Percentiles rank a stretch among this genome's conserved stretches.
Evolutionary conservation across 2,797 vertebrate genomes (phyloP).

Genomic region (Natrix natrix): DNA sequence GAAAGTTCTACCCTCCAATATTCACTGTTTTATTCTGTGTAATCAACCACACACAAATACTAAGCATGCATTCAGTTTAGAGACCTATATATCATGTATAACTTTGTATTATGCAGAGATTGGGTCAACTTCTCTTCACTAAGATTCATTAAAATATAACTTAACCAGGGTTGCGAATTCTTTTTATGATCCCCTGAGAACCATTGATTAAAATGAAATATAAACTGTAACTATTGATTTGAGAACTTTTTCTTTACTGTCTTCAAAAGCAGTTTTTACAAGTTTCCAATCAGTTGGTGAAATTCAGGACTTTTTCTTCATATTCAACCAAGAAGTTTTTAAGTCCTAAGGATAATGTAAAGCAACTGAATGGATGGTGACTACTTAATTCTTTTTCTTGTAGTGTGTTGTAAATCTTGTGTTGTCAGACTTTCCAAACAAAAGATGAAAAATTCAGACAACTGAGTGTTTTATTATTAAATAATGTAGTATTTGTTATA

Average conservation of each 20-base stretch:
- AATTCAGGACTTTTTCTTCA: neutral
- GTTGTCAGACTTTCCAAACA: neutral
- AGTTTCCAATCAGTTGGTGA: conserved; percentile 21
- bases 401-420: neutral
- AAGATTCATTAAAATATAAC: neutral
- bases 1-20: neutral
- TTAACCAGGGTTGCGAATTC: neutral
- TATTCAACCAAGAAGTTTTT: neutral
- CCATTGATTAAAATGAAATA: conserved; percentile 62
- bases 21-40: neutral
- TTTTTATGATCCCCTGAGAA: conserved; percentile 40
- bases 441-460: neutral
- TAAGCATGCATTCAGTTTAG: neutral
- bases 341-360: neutral
- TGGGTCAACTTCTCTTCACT: neutral
- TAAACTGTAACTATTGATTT: conserved; percentile 72
- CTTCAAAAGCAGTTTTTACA: neutral
- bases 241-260: neutral
- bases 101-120: neutral
- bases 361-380: neutral
- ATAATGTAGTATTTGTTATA: neutral
- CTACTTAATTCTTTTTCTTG: neutral
- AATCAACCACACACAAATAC: neutral
- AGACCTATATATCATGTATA: neutral
- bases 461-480: too few relatives aligned